Percentiles rank a stretch among this genome's conserved stretches.
phyloP scores from a whole-genome alignment of 2,888 invertebrate genomes.

The Cecidostiba fungosa region DNA sequence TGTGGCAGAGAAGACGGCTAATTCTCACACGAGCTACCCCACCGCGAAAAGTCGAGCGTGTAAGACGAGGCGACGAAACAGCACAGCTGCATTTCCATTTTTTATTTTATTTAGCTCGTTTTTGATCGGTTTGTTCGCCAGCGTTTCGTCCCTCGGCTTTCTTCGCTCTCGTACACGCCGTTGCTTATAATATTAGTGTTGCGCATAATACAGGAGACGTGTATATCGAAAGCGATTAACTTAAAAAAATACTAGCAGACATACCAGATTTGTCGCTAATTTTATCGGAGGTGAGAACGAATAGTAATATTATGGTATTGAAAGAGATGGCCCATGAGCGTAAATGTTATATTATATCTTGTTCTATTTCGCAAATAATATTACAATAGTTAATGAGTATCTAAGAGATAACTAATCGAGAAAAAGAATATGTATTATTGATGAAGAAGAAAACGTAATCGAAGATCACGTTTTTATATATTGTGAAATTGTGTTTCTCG shows the following conservation, averaged over 20 bases:
- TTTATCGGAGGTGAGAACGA: slow-evolving; percentile 33
- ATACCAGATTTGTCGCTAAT: slow-evolving; percentile 27
- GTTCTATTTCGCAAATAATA: slow-evolving; percentile 74
- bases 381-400: slow-evolving; percentile 70
- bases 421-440: slow-evolving; percentile 19
- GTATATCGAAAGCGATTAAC: slow-evolving; percentile 37
- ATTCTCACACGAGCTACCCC: slow-evolving; percentile 38
- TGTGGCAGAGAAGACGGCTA: slow-evolving; percentile 68
- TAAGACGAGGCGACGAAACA: slow-evolving; percentile 28
- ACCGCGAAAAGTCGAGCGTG: slow-evolving; percentile 19
- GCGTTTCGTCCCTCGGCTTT: slow-evolving; percentile 38
- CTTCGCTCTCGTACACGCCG: slow-evolving; percentile 8
- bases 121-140: not conserved
- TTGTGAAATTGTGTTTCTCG: slow-evolving; percentile 47
- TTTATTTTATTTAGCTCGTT: not conserved
- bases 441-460: slow-evolving; percentile 29
- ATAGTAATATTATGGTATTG: slow-evolving; percentile 36
- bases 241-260: slow-evolving; percentile 8
- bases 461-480: slow-evolving; percentile 50
- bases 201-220: slow-evolving; percentile 12
- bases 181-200: slow-evolving; percentile 35
- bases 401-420: slow-evolving; percentile 47
- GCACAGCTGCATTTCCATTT: not conserved
- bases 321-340: slow-evolving; percentile 52
- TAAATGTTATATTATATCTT: slow-evolving; percentile 70